Conservation (phyloP, 2,888 invertebrate genomes). For the Tuberolachnus salignus region DNA sequence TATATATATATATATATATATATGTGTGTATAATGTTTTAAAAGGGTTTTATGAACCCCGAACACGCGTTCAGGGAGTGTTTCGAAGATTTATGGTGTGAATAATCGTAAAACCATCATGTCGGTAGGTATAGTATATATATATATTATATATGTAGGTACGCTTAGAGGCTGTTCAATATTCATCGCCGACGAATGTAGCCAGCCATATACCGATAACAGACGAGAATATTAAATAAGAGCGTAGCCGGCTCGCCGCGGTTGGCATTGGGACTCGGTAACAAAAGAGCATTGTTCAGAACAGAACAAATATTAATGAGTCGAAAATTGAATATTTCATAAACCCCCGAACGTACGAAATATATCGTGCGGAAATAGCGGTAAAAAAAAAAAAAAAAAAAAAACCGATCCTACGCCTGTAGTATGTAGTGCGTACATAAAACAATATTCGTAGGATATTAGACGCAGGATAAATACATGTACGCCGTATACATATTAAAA, state of each 20-base stretch:
- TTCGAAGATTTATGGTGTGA: constrained; percentile 45
- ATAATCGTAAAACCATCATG: constrained; percentile 37
- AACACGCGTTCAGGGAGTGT: constrained; percentile 33
- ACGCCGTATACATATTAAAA: constrained; percentile 18
- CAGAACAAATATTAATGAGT: constrained; percentile 16
- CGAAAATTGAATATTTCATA: constrained; percentile 15
- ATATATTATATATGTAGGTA: not conserved
- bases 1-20: too few relatives aligned
- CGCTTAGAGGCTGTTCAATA: constrained; percentile 38
- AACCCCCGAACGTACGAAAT: not conserved
- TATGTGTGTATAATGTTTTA: too few relatives aligned
- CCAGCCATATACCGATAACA: not conserved
- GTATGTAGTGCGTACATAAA: too few relatives aligned
- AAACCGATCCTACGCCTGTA: not conserved
- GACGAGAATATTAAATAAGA: constrained; percentile 44
- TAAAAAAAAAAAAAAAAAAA: too few relatives aligned
- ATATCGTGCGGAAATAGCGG: not conserved
- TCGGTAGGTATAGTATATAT: not conserved
- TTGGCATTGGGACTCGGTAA: constrained; percentile 42
- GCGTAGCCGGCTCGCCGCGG: not conserved
- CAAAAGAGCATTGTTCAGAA: constrained; percentile 47
- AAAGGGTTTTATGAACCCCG: constrained; percentile 39
- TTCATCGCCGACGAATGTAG: constrained; percentile 38
- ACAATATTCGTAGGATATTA: too few relatives aligned
- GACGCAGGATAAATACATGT: not conserved